phyloP scores from a whole-genome alignment of 2,113 vertebrate species.

The Lycocorax pyrrhopterus region DNA sequence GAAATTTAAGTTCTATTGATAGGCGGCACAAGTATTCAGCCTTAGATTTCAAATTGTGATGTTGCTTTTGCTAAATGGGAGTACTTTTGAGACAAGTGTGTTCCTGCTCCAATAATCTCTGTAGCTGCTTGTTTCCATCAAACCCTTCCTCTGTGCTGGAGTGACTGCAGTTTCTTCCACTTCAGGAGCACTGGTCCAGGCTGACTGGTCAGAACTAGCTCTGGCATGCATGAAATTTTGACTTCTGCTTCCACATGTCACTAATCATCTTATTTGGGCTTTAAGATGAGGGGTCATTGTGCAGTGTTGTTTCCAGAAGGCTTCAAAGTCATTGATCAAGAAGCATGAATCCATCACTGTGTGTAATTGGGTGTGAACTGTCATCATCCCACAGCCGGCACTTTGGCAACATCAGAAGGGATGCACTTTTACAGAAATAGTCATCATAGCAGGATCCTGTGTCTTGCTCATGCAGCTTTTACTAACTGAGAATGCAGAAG shows the following conservation, averaged over 20 bases:
- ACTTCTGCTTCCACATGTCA: neutral
- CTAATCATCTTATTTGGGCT: neutral
- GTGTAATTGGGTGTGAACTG: conserved; percentile 12
- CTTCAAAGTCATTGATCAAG: neutral
- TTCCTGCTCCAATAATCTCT: neutral
- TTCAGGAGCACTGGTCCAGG: neutral
- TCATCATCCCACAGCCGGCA: neutral
- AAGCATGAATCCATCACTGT: neutral
- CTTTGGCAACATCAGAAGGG: neutral
- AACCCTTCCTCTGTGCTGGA: neutral
- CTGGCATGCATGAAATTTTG: neutral
- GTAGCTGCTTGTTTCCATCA: neutral
- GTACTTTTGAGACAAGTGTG: neutral
- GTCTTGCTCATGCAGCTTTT: neutral
- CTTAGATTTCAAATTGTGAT: neutral
- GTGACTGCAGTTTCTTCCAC: neutral
- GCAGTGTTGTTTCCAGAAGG: neutral
- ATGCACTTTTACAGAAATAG: neutral
- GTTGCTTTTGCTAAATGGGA: neutral
- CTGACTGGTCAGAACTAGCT: neutral
- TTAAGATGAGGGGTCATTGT: neutral
- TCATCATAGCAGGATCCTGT: neutral
- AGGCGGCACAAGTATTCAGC: neutral
- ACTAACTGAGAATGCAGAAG: neutral
- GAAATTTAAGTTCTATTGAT: neutral